Evolutionary conservation across 2,113 vertebrate genomes (phyloP), one percentile per base, ranked within the genome.

Genomic region (Tychaedon coryphoeus): DNA sequence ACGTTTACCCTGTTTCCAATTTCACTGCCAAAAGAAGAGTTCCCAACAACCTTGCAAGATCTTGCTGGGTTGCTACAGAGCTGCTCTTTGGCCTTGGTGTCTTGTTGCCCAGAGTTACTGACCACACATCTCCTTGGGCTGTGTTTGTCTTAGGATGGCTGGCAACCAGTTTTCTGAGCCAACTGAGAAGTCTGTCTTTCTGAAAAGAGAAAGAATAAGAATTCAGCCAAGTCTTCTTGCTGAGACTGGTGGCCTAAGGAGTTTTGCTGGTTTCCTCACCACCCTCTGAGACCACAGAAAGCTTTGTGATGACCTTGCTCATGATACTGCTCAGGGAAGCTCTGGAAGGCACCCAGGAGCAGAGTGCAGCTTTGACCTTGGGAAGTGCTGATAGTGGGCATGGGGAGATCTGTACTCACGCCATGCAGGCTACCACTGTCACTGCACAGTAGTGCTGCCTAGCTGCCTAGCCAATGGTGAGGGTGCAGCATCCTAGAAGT

Each of bases 51-150:
- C 28, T 34, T 29, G 14, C 3, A 9, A 42, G 9, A 60, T n/a
- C 33, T 42, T 42, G 3, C 47, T 69, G 40, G 2, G 7, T 47
- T 0, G 0, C 33, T 69, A 31, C 6, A 12, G 25, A 88, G 5
- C 22, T 2, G 2, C 16, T 65, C 9, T 70, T 88, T 11, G 17
- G 8, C 19, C 23, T 84, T 1, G 8, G 22, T 22, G 31, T 77
- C 47, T 62, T 48, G 10, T 16, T 70, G 20, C 36, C 48, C 38
- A 45, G 71, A 50, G 18, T 43, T 71, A 51, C 7, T 56, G 20
- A 36, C 18, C 14, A 16, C 14, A 29, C 3, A 12, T 7, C 31
- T 64, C 6, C 10, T 75, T 38, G 36, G 29, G 14, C 8, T 6
- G 1, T 33, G 57, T 9, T 40, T 80, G 25, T 18, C 40, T 47